Base-by-base conservation (phyloP, 2,113 vertebrate species). In the Columba janthina region DNA sequence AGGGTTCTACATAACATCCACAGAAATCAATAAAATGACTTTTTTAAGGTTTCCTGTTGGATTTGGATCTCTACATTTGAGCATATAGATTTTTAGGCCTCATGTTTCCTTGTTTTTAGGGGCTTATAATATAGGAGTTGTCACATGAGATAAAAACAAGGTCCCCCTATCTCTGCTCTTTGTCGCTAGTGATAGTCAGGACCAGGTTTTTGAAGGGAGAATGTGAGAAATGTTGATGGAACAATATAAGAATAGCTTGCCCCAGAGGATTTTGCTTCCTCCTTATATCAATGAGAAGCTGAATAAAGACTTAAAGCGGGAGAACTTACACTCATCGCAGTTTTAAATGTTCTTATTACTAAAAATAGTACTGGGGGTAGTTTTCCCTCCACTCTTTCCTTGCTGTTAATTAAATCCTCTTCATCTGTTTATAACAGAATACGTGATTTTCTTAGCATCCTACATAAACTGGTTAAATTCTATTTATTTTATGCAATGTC, bases 371-470 rank as follows among this genome's bases (percentile, higher is more conserved):
- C 22, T 92, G 60, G 29, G 46, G 10, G 28, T 84, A 77, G 44
- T 88, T 80, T 93, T 74, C 42, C 46, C 12, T 90, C 32, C 16
- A 40, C 38, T 90, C 48, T 95, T 85, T 19, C 66, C 11, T 12
- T 60, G 29, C 42, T 80, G 34, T 62, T 84, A 92, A 83, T 88
- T 80, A 88, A 96, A 79, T 95, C 85, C 46, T 69, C 90, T 94
- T 96, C 90, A 80, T 73, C 64, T 93, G 85, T 66, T 64, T 46
- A 44, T 58, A 92, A 76, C 29, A 69, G 44, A 84, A 72, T 69
- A 64, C 69, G 76, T 78, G 22, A 66, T 96, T 93, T 91, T 93
- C 50, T 70, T 66, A 58, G 70, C 73, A 51, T 87, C 46, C n/a
- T 16, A 36, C 31, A 67, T 42, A 85, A 71, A 78, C 56, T 90